Base-by-base conservation (phyloP, 2,797 vertebrate species). In the Sebastes minor region DNA sequence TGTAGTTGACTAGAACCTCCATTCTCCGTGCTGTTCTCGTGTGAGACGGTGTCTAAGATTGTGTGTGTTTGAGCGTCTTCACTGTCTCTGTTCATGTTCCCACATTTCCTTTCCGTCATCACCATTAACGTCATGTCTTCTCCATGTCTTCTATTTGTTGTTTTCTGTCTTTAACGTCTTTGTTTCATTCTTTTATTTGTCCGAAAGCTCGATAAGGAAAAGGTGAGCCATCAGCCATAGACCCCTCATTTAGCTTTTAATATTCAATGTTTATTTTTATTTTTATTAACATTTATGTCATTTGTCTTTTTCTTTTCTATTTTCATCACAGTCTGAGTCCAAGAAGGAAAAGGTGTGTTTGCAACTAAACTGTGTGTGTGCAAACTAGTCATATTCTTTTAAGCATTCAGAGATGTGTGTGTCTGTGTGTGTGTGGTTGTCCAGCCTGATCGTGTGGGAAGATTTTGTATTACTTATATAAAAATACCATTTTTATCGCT, bases 321-420 rank as follows among this genome's bases (percentile, higher is more conserved):
- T 72, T 56, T 56, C 11, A 11, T 63, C 42, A 0, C 28, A 93
- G 88, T 81, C 88, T 77, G 76, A 76, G 23, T 55, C 72, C n/a
- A 90, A 81, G 70, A 91, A 83, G 65, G 90, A 94, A 76, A 94
- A 94, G 92, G 94, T 95, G 86, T 89, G 91, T 95, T 67, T 80
- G 28, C 14, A 46, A 8, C 13, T 23, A 3, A 4, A 8, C 32
- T 56, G 6, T 60, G 14, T 72, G 4, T 3, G 22, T 59, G 32
- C 33, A 68, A 16, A 60, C 12, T 32, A 30, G 4, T 32, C 2
- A 25, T 55, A 5, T 42, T 55, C 13, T 61, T 32, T 33, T 23
- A 28, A 22, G 8, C 5, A 23, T 70, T 7, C 25, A 8, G 22
- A 6, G 28, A 12, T 61, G 16, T 57, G 20, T 53, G 46, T 38